A percentile compares a stretch with the other conserved stretches of the same genome.
Conservation (phyloP, 2,113 vertebrate species). For the Aegotheles bennettii region DNA sequence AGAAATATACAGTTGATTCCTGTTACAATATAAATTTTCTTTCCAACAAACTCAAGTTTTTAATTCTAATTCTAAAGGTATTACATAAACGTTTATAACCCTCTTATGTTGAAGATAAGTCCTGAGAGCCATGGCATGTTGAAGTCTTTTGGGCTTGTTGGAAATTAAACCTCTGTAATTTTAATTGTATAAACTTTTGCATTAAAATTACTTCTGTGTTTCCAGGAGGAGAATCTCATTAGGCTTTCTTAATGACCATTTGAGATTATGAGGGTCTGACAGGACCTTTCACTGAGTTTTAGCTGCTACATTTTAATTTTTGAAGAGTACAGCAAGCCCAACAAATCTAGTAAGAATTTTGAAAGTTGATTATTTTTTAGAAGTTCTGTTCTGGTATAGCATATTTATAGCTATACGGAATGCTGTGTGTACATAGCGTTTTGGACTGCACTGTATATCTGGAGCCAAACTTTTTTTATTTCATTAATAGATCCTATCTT, state of each 20-base stretch:
- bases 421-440: not conserved
- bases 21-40: slow-evolving; percentile 42
- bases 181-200: slow-evolving; percentile 69
- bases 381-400: not conserved
- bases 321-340: slow-evolving; percentile 15
- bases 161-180: slow-evolving; percentile 67
- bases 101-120: slow-evolving; percentile 13
- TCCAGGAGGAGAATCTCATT: slow-evolving; percentile 64
- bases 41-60: slow-evolving; percentile 43
- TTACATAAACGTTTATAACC: slow-evolving; percentile 47
- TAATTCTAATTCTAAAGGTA: slow-evolving; percentile 37
- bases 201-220: slow-evolving; percentile 69
- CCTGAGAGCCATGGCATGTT: slow-evolving; percentile 52
- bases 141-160: slow-evolving; percentile 66
- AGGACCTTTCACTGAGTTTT: slow-evolving; percentile 56
- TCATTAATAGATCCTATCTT: not conserved
- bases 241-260: slow-evolving; percentile 51
- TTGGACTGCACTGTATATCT: not conserved
- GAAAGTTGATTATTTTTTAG: not conserved
- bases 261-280: slow-evolving; percentile 41
- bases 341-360: not conserved
- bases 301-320: slow-evolving; percentile 58
- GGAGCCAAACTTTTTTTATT: not conserved
- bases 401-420: not conserved
- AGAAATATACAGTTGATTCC: slow-evolving; percentile 30